These are phyloP conservation scores for Colinus virginianus DNA, from an alignment of 2,113 vertebrate species.

Conservation along the genomic window DNA sequence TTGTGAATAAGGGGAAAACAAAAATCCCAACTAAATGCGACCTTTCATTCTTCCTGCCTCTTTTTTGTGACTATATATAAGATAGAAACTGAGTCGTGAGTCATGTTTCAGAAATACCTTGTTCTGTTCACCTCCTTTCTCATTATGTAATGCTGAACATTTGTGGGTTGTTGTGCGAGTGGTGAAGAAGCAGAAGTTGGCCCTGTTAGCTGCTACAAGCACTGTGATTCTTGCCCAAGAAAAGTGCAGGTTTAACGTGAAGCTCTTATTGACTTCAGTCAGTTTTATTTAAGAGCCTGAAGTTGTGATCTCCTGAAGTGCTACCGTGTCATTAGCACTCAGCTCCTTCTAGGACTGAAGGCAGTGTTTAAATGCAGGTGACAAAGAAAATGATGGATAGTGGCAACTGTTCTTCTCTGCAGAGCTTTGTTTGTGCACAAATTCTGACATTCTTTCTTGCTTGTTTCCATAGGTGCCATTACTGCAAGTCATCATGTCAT, in stretches of 20 bases:
- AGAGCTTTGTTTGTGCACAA: neutral
- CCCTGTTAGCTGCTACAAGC: neutral
- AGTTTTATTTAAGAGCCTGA: neutral
- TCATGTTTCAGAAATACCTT: neutral
- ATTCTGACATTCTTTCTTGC: conserved; percentile 3
- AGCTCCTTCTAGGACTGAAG: neutral
- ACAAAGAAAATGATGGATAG: neutral
- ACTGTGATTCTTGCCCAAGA: neutral
- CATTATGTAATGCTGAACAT: neutral
- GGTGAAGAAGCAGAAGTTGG: neutral
- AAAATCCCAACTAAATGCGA: neutral
- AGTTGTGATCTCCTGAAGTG: neutral
- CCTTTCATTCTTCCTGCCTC: neutral
- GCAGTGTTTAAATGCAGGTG: neutral
- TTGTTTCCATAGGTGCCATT: conserved; percentile 91
- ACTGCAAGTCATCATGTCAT: conserved; percentile 95
- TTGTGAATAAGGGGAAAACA: neutral
- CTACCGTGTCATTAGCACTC: neutral
- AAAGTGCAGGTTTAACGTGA: neutral
- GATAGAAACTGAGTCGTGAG: neutral
- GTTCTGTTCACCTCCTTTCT: neutral
- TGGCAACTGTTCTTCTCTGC: neutral
- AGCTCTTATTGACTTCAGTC: neutral
- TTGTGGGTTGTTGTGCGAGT: neutral
- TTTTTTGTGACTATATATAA: neutral